phyloP scores from a whole-genome alignment of 92 coral and sea anemone species.

The Actinostola sp. region DNA sequence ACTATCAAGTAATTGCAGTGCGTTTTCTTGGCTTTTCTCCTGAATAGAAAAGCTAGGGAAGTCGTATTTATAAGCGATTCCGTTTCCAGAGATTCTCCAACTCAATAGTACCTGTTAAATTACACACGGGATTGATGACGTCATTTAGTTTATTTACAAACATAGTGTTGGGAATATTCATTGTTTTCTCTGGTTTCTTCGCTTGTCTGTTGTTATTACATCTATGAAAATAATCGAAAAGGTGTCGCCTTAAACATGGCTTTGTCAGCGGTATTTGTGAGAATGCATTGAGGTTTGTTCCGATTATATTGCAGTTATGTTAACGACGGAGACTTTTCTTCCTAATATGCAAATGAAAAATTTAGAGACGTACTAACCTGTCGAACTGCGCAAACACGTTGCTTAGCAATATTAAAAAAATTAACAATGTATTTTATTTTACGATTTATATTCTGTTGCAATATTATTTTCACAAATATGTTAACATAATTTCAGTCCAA shows the following conservation, averaged over 20 bases:
- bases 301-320: too few relatives aligned
- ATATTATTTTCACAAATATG: too few relatives aligned
- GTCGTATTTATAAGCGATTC: background rate
- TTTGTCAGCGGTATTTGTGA: too few relatives aligned
- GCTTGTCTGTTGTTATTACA: too few relatives aligned
- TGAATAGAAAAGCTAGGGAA: background rate
- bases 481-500: too few relatives aligned
- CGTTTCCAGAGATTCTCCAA: constrained; percentile 1
- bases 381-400: constrained; percentile 11
- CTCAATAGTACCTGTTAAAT: constrained; percentile 26
- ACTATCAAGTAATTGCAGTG: too few relatives aligned
- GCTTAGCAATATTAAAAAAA: background rate
- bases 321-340: background rate
- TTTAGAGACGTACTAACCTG: background rate
- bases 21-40: constrained; percentile 9
- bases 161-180: background rate
- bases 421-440: background rate
- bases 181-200: constrained; percentile 4
- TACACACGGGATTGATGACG: constrained; percentile 21
- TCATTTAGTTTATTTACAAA: constrained; percentile 25
- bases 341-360: constrained; percentile 3
- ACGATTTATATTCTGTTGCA: too few relatives aligned
- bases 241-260: too few relatives aligned
- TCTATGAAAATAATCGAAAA: too few relatives aligned
- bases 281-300: too few relatives aligned